phyloP scores from a whole-genome alignment of 2,888 invertebrate species.

The Eupithecia tripunctaria region DNA sequence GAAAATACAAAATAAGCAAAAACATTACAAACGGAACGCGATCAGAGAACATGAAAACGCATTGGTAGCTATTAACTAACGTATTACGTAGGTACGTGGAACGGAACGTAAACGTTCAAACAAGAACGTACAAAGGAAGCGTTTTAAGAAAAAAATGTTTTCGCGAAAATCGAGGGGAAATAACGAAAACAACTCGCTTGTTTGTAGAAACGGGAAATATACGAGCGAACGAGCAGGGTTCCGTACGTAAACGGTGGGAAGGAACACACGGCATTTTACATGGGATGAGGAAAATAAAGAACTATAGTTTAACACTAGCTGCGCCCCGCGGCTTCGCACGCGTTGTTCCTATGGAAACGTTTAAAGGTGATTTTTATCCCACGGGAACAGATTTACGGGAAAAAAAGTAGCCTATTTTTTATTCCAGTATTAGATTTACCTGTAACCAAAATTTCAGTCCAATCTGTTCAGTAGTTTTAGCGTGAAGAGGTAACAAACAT shows the following conservation, averaged over 20 bases:
- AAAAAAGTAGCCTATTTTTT: no score
- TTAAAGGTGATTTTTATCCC: no score
- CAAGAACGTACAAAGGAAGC: conserved; percentile 45
- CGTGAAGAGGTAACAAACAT: no score
- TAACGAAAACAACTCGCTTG: conserved; percentile 41
- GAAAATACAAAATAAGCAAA: conserved; percentile 12
- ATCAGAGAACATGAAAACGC: conserved; percentile 39
- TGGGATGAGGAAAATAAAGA: background rate
- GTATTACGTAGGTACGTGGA: conserved; percentile 35
- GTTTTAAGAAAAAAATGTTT: conserved; percentile 46
- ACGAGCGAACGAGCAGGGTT: conserved; percentile 39
- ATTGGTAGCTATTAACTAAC: conserved; percentile 38
- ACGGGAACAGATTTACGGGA: no score
- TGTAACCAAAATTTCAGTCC: no score
- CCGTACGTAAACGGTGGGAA: conserved; percentile 12
- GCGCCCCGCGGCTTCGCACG: no score
- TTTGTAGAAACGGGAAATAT: conserved; percentile 45
- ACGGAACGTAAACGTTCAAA: conserved; percentile 36
- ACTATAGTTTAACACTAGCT: background rate
- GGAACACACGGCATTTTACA: background rate
- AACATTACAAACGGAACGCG: conserved; percentile 29
- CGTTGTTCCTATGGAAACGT: no score
- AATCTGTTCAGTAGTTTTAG: no score
- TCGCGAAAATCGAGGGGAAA: conserved; percentile 44
- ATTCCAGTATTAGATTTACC: no score